Evolutionary conservation across 2,113 vertebrate genomes (phyloP), one percentile per base, ranked within the genome.

Genomic region (Gambusia holbrooki): DNA sequence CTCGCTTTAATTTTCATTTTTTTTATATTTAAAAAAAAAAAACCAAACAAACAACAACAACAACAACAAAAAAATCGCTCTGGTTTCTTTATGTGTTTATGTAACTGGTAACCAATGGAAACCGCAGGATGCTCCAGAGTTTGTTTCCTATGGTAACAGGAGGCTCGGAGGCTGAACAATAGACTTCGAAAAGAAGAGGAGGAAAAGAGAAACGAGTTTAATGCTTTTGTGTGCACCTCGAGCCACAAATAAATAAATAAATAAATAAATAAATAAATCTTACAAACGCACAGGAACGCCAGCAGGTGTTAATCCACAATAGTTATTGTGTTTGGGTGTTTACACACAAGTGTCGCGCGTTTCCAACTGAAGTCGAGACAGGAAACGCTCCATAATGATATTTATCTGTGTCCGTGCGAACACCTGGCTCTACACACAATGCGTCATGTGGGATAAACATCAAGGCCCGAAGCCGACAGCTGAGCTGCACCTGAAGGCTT

Each of bases 231-330:
- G 74, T 66, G 45, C 1, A 37, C 35, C 37, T 51, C 45, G 35
- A 60, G 48, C n/a, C 1, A 42, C 19, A 14, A 17, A 73, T 83
- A 62, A 60, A 10, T 8, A 30, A 1, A 40, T 62, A 40, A 35
- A 73, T n/a, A 30, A 30, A 30, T 2, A 29, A 29, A 29, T 2
- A 29, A 58, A 70, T 60, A 32, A 37, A 35, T 40, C 61, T 66
- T 61, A 65, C 45, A 82, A 76, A 48, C 45, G 45, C 35, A 78
- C 76, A 79, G 28, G 82, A 14, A 81, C 60, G 77, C 63, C 84
- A 77, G 84, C 93, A 94, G 92, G 90, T 93, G 93, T 68, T 72
- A 82, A 58, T 81, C 73, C 64, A 95, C 94, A 94, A 95, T 95
- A 87, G 92, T 91, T 69, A 95, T 95, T 95, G 94, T 95, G 82